These are phyloP conservation scores for Shargacucullia verbasci DNA, from an alignment of 2,888 invertebrate genomes.

Conservation along the genomic window DNA sequence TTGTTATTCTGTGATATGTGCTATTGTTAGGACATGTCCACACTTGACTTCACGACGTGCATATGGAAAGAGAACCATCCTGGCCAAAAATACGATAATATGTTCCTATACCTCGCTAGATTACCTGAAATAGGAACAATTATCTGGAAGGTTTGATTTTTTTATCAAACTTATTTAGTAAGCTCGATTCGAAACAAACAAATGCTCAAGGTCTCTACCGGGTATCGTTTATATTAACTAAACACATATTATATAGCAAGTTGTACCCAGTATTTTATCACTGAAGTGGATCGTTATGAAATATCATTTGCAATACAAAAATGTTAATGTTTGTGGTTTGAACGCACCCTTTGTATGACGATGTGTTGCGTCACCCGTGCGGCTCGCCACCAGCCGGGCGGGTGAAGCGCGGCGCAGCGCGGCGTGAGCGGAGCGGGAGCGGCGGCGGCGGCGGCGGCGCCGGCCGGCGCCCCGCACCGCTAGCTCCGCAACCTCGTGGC, in stretches of 20 bases:
- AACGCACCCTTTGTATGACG: constrained; percentile 46
- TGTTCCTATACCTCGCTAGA: too few relatives aligned
- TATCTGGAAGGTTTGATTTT: constrained; percentile 20
- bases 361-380: constrained; percentile 70
- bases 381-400: constrained; percentile 35
- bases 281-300: constrained; percentile 3
- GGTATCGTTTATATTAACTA: constrained; percentile 24
- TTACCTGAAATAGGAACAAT: constrained; percentile 30
- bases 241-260: constrained; percentile 14
- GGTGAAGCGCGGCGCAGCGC: constrained; percentile 38
- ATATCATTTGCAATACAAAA: constrained; percentile 9
- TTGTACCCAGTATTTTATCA: constrained; percentile 2
- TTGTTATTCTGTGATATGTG: constrained; percentile 50
- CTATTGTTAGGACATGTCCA: constrained; percentile 33
- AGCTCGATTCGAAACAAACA: constrained; percentile 17
- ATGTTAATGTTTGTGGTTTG: constrained; percentile 10
- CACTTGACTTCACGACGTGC: neutral
- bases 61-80: too few relatives aligned
- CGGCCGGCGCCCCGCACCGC: constrained; percentile 48
- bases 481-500: constrained; percentile 64
- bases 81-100: too few relatives aligned
- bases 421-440: constrained; percentile 30
- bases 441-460: constrained; percentile 39
- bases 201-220: constrained; percentile 28
- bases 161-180: constrained; percentile 23